Percentiles rank a stretch among this genome's conserved stretches.
These are phyloP conservation scores for Chloropsis hardwickii DNA, from an alignment of 2,113 vertebrate genomes.

Conservation along the genomic window DNA sequence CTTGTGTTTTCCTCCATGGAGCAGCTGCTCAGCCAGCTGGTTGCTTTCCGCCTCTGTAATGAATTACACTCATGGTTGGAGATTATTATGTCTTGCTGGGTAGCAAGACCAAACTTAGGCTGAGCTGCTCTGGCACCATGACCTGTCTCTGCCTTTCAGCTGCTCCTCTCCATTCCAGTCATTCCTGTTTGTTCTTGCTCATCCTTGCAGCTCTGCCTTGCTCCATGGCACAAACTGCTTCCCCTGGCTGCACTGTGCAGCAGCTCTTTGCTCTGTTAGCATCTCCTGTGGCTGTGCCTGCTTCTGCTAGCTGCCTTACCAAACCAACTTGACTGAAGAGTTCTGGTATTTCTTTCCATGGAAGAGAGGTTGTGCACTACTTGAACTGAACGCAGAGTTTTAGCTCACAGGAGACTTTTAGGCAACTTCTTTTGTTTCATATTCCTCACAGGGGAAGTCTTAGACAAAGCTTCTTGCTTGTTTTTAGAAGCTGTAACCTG, in stretches of 20 bases:
- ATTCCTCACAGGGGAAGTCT: not conserved
- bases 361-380: not conserved
- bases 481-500: conserved; percentile 24
- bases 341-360: not conserved
- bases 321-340: not conserved
- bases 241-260: not conserved
- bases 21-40: conserved; percentile 20
- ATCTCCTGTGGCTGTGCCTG: not conserved
- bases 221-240: not conserved
- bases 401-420: not conserved
- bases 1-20: not conserved
- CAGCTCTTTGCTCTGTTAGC: not conserved
- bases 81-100: not conserved
- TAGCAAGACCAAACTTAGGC: not conserved
- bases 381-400: not conserved
- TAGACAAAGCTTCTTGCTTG: conserved; percentile 8
- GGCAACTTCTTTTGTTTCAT: conserved; percentile 24
- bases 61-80: not conserved
- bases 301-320: not conserved
- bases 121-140: not conserved
- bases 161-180: not conserved
- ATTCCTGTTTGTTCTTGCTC: not conserved
- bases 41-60: not conserved
- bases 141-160: not conserved
- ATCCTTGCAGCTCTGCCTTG: not conserved